These are phyloP conservation scores for Carduelis carduelis DNA, from an alignment of 2,797 vertebrate genomes.

Conservation along the genomic window DNA sequence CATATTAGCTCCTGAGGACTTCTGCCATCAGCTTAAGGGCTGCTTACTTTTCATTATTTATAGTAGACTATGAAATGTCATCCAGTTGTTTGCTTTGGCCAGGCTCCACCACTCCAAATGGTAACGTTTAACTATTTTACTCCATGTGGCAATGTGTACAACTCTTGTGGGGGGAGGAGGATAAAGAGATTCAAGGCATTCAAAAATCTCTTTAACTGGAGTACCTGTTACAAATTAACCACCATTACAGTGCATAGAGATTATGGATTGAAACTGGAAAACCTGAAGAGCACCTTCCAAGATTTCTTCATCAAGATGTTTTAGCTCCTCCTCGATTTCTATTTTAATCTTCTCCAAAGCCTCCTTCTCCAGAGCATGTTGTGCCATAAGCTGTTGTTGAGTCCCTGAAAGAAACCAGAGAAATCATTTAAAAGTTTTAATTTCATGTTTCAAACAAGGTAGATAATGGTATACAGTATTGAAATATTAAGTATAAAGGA, in stretches of 20 bases:
- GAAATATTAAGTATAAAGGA: neutral
- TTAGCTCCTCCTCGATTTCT: slow-evolving; percentile 88
- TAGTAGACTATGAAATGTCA: slow-evolving; percentile 7
- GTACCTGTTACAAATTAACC: slow-evolving; percentile 39
- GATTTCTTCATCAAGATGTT: slow-evolving; percentile 87
- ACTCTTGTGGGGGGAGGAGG: neutral
- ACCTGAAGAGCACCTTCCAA: slow-evolving; percentile 75
- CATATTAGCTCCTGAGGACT: neutral
- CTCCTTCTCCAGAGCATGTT: slow-evolving; percentile 66
- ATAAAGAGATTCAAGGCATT: neutral
- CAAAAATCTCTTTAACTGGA: slow-evolving; percentile 12
- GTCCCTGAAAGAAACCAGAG: slow-evolving; percentile 61
- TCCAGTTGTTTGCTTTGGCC: slow-evolving; percentile 28
- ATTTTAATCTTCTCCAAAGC: slow-evolving; percentile 78
- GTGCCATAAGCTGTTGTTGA: slow-evolving; percentile 46
- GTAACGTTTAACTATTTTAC: neutral
- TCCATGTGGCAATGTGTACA: neutral
- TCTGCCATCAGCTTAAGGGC: neutral
- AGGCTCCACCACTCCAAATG: neutral
- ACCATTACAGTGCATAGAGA: neutral
- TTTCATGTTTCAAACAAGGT: neutral
- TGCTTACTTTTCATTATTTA: slow-evolving; percentile 40
- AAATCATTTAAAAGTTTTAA: neutral
- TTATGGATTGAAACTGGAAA: neutral
- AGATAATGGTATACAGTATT: neutral